phyloP scores from a whole-genome alignment of 1,140 invertebrate species.

The Panonychus citri region DNA sequence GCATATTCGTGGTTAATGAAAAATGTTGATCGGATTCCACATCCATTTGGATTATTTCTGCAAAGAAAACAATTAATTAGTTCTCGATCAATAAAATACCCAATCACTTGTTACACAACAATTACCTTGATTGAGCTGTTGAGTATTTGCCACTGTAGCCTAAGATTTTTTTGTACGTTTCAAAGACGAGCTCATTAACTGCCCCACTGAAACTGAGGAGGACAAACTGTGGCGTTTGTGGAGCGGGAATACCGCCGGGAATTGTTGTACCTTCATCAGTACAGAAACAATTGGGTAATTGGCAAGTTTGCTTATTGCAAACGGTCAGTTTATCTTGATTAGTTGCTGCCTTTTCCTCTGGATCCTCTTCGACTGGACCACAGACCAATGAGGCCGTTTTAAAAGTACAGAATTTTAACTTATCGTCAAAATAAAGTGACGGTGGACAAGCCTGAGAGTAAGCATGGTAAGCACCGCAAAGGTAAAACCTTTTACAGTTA shows the following conservation, averaged over 20 bases:
- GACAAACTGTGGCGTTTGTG: slow-evolving; percentile 16
- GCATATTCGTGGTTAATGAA: slow-evolving; percentile 31
- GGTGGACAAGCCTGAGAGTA: slow-evolving; percentile 39
- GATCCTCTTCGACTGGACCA: slow-evolving; percentile 37
- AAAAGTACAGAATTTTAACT: slow-evolving; percentile 70
- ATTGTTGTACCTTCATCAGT: slow-evolving; percentile 68
- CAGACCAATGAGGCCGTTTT: slow-evolving; percentile 61
- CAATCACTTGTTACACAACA: neutral
- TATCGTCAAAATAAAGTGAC: slow-evolving; percentile 65
- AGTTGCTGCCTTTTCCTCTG: neutral
- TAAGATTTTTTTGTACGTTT: slow-evolving; percentile 9
- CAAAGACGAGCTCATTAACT: slow-evolving; percentile 13
- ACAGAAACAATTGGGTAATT: slow-evolving; percentile 74
- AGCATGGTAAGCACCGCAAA: slow-evolving; percentile 7
- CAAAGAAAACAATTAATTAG: slow-evolving; percentile 5
- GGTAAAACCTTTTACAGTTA: slow-evolving; percentile 19
- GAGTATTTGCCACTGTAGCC: slow-evolving; percentile 7
- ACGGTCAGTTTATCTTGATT: slow-evolving; percentile 20
- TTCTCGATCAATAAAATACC: neutral
- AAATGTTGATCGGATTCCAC: slow-evolving; percentile 30
- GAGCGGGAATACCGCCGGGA: slow-evolving; percentile 37
- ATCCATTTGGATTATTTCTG: slow-evolving; percentile 27
- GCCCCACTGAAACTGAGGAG: slow-evolving; percentile 16
- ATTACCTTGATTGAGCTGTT: slow-evolving; percentile 3
- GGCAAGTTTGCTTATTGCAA: slow-evolving; percentile 49